Percentiles rank a stretch among this genome's conserved stretches.
Evolutionary conservation across 64 coral and sea anemone species (phyloP).

Genomic region (Stichodactyla mertensii): DNA sequence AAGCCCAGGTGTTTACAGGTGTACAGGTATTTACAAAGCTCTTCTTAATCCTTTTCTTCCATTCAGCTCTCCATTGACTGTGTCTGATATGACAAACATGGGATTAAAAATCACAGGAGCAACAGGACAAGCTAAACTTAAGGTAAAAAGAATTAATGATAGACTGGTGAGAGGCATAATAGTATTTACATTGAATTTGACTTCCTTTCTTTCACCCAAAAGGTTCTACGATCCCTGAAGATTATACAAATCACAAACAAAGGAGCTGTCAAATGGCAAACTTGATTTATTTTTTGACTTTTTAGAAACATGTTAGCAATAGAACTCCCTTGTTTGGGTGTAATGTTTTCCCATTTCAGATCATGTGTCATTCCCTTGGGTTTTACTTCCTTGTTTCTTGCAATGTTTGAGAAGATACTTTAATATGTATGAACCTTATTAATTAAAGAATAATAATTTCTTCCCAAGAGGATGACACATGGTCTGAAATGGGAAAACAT

Average conservation of each 20-base stretch:
- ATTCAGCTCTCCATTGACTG: conserved; percentile 49
- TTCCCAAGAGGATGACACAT: no score
- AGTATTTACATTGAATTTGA: background rate
- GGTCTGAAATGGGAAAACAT: no score
- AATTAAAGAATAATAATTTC: no score
- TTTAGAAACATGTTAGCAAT: background rate
- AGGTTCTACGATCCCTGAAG: conserved; percentile 87
- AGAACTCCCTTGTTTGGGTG: no score
- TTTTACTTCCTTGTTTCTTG: no score
- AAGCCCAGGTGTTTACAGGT: no score
- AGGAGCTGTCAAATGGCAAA: conserved; percentile 72
- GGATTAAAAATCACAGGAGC: conserved; percentile 87
- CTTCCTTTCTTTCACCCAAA: background rate
- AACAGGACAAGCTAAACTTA: conserved; percentile 90
- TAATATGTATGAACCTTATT: no score
- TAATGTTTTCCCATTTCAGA: no score
- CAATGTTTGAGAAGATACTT: no score
- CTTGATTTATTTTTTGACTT: background rate
- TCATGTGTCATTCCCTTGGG: no score
- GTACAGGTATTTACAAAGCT: no score
- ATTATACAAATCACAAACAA: conserved; percentile 86
- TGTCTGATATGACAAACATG: conserved; percentile 75
- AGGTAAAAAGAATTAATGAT: conserved; percentile 33
- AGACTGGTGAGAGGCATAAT: background rate
- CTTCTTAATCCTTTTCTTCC: background rate